Conservation (phyloP, 2,113 vertebrate species). For the Cochlearius cochlearius region DNA sequence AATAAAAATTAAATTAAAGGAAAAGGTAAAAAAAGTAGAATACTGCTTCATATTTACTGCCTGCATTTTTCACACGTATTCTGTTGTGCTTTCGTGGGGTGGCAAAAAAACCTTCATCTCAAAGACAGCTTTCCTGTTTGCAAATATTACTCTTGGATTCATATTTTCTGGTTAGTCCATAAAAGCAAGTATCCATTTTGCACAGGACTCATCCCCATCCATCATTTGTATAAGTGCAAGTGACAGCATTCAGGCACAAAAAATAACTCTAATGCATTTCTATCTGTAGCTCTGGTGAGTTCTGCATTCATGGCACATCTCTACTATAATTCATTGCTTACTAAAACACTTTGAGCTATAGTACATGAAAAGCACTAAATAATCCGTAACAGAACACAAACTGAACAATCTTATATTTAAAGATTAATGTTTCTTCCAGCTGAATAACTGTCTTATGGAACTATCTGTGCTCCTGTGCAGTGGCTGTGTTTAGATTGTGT, state of each 20-base stretch:
- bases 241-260: slow-evolving; percentile 53
- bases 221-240: background rate
- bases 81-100: background rate
- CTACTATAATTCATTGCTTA: slow-evolving; percentile 42
- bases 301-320: slow-evolving; percentile 56
- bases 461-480: background rate
- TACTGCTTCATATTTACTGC: background rate
- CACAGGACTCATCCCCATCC: background rate
- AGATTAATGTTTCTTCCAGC: slow-evolving; percentile 64
- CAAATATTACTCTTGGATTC: slow-evolving; percentile 1
- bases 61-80: background rate
- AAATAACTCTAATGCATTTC: background rate
- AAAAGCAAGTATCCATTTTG: slow-evolving; percentile 55
- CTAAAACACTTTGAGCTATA: slow-evolving; percentile 58
- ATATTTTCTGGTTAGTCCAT: background rate
- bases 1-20: background rate
- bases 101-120: background rate
- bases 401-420: slow-evolving; percentile 58
- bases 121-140: background rate
- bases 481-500: background rate
- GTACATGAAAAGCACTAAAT: slow-evolving; percentile 50
- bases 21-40: background rate
- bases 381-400: slow-evolving; percentile 21
- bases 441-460: slow-evolving; percentile 2
- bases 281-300: background rate